These are phyloP conservation scores for Pycnomerus fuliginosus DNA, from an alignment of 2,888 invertebrate species.

Conservation along the genomic window DNA sequence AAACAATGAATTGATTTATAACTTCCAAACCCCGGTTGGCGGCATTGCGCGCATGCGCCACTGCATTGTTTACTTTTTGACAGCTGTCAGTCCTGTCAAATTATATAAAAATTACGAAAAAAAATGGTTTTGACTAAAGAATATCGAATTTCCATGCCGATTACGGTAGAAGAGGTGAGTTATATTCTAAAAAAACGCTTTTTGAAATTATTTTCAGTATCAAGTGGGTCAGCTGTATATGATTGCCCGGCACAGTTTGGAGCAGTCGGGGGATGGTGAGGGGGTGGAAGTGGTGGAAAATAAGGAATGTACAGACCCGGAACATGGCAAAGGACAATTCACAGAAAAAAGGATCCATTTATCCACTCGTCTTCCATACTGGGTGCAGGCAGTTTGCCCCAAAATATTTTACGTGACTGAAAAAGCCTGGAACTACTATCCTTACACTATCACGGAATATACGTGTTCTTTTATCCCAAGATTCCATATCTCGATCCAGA, in stretches of 20 bases:
- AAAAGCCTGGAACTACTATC: constrained; percentile 95
- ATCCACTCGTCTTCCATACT: constrained; percentile 86
- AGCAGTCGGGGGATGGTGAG: constrained; percentile 86
- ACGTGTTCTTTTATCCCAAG: constrained; percentile 91
- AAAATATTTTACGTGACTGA: constrained; percentile 91
- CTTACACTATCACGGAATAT: constrained; percentile 82
- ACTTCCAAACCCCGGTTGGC: no score
- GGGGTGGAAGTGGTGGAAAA: constrained; percentile 91
- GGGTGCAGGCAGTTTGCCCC: constrained; percentile 85
- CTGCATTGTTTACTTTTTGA: no score
- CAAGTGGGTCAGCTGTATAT: constrained; percentile 90
- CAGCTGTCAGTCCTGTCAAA: not conserved
- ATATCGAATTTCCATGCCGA: constrained; percentile 90
- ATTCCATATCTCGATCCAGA: constrained; percentile 81
- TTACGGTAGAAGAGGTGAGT: constrained; percentile 85
- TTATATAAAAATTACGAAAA: not conserved
- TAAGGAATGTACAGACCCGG: constrained; percentile 73
- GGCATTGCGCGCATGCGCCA: no score
- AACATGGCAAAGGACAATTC: constrained; percentile 81
- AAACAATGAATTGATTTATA: no score
- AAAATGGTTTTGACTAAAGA: constrained; percentile 84
- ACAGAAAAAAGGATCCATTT: constrained; percentile 90
- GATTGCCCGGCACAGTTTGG: constrained; percentile 91
- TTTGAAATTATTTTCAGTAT: constrained; percentile 64
- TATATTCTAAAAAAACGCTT: not conserved